Percentiles rank a stretch among this genome's conserved stretches.
Evolutionary conservation across 2,113 vertebrate species (phyloP).

Genomic region (Verasper variegatus): DNA sequence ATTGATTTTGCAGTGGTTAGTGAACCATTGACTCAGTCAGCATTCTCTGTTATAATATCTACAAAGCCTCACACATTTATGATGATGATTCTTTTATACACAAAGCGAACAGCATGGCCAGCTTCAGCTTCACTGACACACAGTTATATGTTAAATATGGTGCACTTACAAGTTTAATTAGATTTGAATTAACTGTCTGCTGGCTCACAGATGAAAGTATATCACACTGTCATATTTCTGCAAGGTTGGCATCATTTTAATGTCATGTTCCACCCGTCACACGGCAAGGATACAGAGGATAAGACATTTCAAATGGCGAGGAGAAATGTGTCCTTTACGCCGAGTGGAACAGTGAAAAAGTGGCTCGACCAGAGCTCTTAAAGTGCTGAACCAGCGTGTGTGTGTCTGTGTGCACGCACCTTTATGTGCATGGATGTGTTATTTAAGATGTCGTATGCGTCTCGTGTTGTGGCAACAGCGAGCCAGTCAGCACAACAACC

Average conservation of each 20-base stretch:
- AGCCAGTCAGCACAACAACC: slow-evolving; percentile 21
- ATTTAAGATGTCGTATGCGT: slow-evolving; percentile 36
- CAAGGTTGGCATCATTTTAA: slow-evolving; percentile 71
- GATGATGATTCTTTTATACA: neutral
- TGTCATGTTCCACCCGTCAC: slow-evolving; percentile 47
- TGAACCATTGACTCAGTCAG: neutral
- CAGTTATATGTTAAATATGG: slow-evolving; percentile 41
- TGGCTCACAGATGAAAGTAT: slow-evolving; percentile 44
- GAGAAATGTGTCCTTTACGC: slow-evolving; percentile 60
- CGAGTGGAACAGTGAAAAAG: slow-evolving; percentile 40
- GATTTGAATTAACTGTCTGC: slow-evolving; percentile 63
- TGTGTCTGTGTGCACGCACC: slow-evolving; percentile 1
- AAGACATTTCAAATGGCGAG: slow-evolving; percentile 42
- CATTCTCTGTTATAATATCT: neutral
- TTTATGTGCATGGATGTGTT: slow-evolving; percentile 26
- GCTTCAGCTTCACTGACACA: neutral
- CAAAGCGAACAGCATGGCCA: neutral
- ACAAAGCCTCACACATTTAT: neutral
- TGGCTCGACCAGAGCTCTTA: neutral
- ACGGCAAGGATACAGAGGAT: slow-evolving; percentile 47
- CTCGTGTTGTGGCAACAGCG: slow-evolving; percentile 65
- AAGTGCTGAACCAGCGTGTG: slow-evolving; percentile 57
- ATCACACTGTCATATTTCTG: slow-evolving; percentile 58
- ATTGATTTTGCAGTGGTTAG: neutral
- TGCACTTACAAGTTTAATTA: slow-evolving; percentile 56